Base-by-base conservation (phyloP, 2,113 vertebrate species). In the Vidua chalybeata region DNA sequence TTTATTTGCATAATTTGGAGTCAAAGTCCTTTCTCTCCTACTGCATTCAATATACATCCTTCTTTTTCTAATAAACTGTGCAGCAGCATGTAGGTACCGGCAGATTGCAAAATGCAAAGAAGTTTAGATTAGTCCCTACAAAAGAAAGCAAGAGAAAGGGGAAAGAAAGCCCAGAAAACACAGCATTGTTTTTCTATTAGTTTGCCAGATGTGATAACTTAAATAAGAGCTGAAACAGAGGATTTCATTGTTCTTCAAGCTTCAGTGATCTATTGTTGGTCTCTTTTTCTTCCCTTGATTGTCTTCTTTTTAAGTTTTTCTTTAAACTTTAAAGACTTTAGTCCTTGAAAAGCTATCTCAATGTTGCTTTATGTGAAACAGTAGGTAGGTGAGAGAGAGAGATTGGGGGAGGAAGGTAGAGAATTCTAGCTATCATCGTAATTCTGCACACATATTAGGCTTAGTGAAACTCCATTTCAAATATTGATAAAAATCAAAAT, bases 241-340 rank as follows among this genome's bases (percentile, higher is more conserved):
- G 46, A 84, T 92, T 35, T 89, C 15, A 72, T 84, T 85, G 62
- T 85, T 93, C 69, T 94, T 96, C 55, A 82, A 45, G 39, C 24
- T 85, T 93, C 33, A 35, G 49, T 82, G 24, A 28, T 89, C 78
- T 90, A 55, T 74, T 80, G 41, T 54, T 69, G 31, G 41, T 76
- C 58, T 78, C 24, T 1, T 56, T 93, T 89, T 85, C 54, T 11
- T 15, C 55, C 55, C 51, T 68, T 79, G 41, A 64, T 85, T 86
- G 39, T 64, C 15, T 66, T 79, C 61, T 77, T 81, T 83, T 71
- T 33, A 88, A 84, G n/a, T 28, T 75, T 88, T 79, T 46, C 49
- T 96, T 95, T 96, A 72, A 93, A 74, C 19, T 87, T 84, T 46
- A 84, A 91, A 89, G 54, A 76, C 28, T 90, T 90, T 64, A 84